Evolutionary conservation across 2,797 vertebrate species (phyloP).

Genomic region (Sebastes kiyomatsui): DNA sequence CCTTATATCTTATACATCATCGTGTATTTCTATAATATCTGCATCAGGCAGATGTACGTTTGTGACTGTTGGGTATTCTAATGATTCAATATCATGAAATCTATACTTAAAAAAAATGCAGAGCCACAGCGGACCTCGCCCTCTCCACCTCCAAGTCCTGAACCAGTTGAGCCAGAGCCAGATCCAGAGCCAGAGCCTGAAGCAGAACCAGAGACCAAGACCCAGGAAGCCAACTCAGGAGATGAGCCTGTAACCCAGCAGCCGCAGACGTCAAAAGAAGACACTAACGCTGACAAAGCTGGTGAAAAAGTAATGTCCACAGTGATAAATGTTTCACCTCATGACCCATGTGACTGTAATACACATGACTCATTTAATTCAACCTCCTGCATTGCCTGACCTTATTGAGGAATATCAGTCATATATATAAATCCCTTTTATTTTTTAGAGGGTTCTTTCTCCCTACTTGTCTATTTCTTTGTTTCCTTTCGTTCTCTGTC

Average conservation of each 20-base stretch:
- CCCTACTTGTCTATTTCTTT: neutral
- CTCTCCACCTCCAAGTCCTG: conserved; percentile 46
- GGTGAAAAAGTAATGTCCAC: conserved; percentile 66
- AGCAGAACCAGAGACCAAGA: conserved; percentile 17
- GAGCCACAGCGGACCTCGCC: conserved; percentile 25
- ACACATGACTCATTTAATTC: neutral
- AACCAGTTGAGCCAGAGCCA: conserved; percentile 43
- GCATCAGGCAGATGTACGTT: neutral
- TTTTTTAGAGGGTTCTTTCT: neutral
- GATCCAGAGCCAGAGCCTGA: neutral
- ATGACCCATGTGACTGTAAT: neutral
- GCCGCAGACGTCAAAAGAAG: conserved; percentile 63
- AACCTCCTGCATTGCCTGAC: neutral
- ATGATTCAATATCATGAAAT: neutral
- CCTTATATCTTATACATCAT: neutral
- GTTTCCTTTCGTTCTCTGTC: neutral
- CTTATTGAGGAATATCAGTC: neutral
- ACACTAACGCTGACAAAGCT: conserved; percentile 20
- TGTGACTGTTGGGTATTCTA: neutral
- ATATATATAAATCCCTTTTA: neutral
- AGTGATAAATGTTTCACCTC: neutral
- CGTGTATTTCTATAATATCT: neutral
- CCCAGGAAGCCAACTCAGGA: conserved; percentile 33
- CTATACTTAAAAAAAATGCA: conserved; percentile 10
- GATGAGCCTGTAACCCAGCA: conserved; percentile 71